Percentiles rank a stretch among this genome's conserved stretches.
Conservation (phyloP, 2,888 invertebrate species). For the Hoplodrina blanda region DNA sequence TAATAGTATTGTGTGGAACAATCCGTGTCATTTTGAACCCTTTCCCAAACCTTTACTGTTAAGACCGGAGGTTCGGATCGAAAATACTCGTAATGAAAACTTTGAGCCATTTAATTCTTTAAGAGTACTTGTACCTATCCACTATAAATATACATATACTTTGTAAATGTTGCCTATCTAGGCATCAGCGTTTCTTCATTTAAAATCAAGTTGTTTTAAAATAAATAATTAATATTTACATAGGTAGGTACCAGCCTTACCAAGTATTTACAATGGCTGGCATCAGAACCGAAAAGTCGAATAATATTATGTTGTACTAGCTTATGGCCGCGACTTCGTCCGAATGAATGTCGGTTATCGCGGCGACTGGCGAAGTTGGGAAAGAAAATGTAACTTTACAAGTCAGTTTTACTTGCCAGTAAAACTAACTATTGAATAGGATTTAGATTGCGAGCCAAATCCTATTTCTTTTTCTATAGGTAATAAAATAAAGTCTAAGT, state of each 20-base stretch:
- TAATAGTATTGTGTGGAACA: constrained; percentile 79
- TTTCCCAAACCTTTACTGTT: constrained; percentile 59
- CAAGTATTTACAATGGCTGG: background rate
- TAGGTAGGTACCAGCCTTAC: background rate
- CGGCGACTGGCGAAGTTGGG: too few relatives aligned
- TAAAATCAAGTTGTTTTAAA: background rate
- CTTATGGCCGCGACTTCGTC: too few relatives aligned
- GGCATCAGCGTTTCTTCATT: background rate
- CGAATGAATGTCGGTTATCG: too few relatives aligned
- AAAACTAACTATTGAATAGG: too few relatives aligned
- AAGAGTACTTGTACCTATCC: background rate
- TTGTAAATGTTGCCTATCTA: background rate
- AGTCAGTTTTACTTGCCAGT: too few relatives aligned
- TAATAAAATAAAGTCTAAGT: too few relatives aligned
- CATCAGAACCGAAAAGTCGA: background rate
- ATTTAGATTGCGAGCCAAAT: too few relatives aligned
- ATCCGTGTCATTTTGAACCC: constrained; percentile 70
- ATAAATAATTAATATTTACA: background rate
- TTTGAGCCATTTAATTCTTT: constrained; percentile 1
- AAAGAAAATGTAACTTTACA: too few relatives aligned
- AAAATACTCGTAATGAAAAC: background rate
- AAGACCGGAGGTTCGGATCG: background rate
- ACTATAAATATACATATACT: background rate
- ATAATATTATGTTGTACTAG: too few relatives aligned
- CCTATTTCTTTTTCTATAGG: too few relatives aligned